Conservation (phyloP, 2,888 invertebrate genomes). For the Leptogaster cylindrica region DNA sequence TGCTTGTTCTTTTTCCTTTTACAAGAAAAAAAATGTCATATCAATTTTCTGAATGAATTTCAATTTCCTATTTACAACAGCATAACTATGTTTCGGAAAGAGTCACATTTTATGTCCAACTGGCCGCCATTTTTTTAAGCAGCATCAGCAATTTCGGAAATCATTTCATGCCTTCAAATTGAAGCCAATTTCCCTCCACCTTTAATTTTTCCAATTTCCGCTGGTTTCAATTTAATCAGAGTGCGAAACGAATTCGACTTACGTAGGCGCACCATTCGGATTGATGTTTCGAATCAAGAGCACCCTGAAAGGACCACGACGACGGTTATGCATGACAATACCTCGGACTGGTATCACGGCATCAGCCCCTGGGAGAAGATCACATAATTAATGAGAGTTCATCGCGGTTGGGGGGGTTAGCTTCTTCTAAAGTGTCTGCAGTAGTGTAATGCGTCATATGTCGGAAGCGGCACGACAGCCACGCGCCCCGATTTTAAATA, state of each 20-base stretch:
- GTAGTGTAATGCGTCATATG: slow-evolving; percentile 47
- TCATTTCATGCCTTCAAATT: slow-evolving; percentile 21
- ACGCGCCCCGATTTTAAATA: slow-evolving; percentile 44
- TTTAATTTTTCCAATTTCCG: slow-evolving; percentile 47
- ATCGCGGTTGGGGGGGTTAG: slow-evolving; percentile 39
- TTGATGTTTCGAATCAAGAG: slow-evolving; percentile 47
- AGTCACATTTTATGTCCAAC: too few species aligned
- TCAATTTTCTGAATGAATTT: too few species aligned
- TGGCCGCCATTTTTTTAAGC: too few species aligned
- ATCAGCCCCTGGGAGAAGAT: slow-evolving; percentile 7
- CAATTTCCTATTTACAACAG: too few species aligned
- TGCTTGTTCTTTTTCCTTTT: too few species aligned
- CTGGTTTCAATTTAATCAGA: slow-evolving; percentile 43
- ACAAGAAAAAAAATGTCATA: too few species aligned
- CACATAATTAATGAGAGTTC: slow-evolving; percentile 47
- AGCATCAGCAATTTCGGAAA: too few species aligned
- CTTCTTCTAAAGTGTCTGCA: slow-evolving; percentile 43
- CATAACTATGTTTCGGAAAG: too few species aligned
- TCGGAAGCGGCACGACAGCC: slow-evolving; percentile 46
- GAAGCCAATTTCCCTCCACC: slow-evolving; percentile 23
- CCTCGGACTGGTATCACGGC: slow-evolving; percentile 11
- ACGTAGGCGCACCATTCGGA: slow-evolving; percentile 32
- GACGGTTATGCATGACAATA: slow-evolving; percentile 39
- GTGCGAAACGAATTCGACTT: slow-evolving; percentile 42
- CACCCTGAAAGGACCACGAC: slow-evolving; percentile 41